phyloP scores from a whole-genome alignment of 2,113 vertebrate genomes.

The Chloroceryle aenea region DNA sequence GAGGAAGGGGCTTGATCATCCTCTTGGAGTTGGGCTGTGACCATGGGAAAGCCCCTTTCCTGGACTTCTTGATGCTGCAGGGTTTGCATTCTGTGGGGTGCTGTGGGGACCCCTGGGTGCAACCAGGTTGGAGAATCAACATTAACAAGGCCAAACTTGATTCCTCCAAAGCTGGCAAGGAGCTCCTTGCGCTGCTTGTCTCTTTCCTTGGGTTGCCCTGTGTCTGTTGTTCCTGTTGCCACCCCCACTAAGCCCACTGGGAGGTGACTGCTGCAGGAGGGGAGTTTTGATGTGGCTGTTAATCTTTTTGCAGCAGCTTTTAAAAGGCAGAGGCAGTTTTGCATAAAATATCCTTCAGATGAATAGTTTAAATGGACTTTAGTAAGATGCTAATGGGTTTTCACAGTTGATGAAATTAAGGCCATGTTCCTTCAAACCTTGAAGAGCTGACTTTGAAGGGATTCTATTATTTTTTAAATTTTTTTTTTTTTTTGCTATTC shows the following conservation, averaged over 20 bases:
- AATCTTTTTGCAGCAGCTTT: background rate
- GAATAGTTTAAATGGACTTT: conserved; percentile 34
- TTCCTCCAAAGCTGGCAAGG: background rate
- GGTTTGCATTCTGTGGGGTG: background rate
- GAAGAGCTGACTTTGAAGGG: background rate
- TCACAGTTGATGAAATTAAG: conserved; percentile 41
- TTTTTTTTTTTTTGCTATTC: background rate
- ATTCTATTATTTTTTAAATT: background rate
- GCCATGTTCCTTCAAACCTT: background rate
- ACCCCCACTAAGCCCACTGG: rapidly evolving
- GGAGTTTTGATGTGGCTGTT: background rate
- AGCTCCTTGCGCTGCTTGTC: background rate
- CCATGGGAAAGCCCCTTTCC: background rate
- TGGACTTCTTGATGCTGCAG: too few species aligned
- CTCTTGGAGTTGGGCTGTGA: background rate
- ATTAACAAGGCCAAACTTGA: rapidly evolving
- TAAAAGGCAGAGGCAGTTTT: background rate
- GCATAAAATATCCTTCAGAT: background rate
- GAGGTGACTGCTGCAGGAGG: background rate
- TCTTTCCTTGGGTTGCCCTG: rapidly evolving
- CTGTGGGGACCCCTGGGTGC: rapidly evolving
- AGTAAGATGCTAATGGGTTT: conserved; percentile 7
- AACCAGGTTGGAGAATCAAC: background rate
- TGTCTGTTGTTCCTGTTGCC: background rate
- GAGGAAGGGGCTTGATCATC: background rate